Conservation (phyloP, 2,113 vertebrate genomes). For the Formicarius rufipectus region DNA sequence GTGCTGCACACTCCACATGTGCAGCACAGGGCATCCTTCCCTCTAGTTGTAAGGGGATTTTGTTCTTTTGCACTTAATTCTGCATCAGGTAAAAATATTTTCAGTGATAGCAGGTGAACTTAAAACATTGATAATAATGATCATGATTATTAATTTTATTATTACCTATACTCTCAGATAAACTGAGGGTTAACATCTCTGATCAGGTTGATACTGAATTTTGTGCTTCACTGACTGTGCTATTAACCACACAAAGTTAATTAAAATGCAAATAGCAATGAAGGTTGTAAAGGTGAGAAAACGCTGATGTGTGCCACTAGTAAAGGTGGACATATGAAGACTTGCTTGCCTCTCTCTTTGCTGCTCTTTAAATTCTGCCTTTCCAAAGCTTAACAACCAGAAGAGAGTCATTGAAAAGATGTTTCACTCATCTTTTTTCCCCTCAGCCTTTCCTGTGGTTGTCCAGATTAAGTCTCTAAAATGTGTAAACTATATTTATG, state of each 20-base stretch:
- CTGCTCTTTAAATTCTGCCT: neutral
- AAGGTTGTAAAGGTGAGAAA: neutral
- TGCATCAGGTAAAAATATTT: neutral
- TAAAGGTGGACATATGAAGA: neutral
- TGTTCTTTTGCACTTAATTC: neutral
- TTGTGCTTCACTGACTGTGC: neutral
- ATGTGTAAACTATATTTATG: neutral
- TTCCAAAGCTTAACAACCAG: neutral
- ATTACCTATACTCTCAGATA: neutral
- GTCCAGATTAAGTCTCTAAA: neutral
- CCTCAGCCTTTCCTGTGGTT: neutral
- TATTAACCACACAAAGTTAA: neutral
- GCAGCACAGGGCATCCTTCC: neutral
- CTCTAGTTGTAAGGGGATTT: neutral
- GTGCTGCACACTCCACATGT: neutral
- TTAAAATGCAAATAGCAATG: neutral
- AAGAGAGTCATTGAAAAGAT: neutral
- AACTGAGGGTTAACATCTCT: neutral
- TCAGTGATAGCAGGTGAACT: neutral
- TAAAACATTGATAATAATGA: neutral
- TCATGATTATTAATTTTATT: neutral
- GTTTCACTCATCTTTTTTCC: neutral
- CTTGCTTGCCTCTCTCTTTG: neutral
- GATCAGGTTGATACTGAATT: neutral
- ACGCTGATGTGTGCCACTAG: neutral